Conservation (phyloP, 2,888 invertebrate genomes). For the Drosophila mettleri region DNA sequence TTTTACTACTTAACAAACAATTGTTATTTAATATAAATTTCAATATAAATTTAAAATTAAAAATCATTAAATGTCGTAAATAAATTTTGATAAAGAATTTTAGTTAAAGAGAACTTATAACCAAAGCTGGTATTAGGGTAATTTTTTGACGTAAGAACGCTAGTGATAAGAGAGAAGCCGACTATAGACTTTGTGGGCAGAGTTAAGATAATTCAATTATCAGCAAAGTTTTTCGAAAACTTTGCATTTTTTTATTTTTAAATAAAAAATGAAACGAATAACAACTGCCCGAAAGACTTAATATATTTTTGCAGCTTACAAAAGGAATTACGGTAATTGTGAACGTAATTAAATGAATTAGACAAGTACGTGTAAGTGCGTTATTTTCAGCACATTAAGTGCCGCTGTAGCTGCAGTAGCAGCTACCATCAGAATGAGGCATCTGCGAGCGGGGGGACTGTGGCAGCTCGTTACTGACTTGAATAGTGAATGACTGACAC, state of each 20-base stretch:
- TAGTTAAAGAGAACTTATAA: too few species aligned
- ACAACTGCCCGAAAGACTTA: conserved; percentile 1
- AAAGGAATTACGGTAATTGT: conserved; percentile 53
- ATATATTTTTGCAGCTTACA: conserved; percentile 6
- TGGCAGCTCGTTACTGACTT: conserved; percentile 32
- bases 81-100: too few species aligned
- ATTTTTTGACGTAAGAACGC: neutral
- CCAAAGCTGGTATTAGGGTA: too few species aligned
- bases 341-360: conserved; percentile 77
- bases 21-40: too few species aligned
- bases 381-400: conserved; percentile 75
- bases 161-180: conserved; percentile 33
- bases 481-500: conserved; percentile 20
- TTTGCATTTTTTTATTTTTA: conserved; percentile 1
- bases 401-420: conserved; percentile 47
- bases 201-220: conserved; percentile 8
- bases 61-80: too few species aligned
- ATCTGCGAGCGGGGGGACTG: conserved; percentile 30
- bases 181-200: neutral
- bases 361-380: conserved; percentile 74
- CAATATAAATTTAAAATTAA: too few species aligned
- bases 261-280: conserved; percentile 17
- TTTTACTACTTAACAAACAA: too few species aligned
- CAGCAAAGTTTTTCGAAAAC: conserved; percentile 2
- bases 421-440: conserved; percentile 33